phyloP scores from a whole-genome alignment of 2,888 invertebrate species.

The Sinodicranocentrus sp. region DNA sequence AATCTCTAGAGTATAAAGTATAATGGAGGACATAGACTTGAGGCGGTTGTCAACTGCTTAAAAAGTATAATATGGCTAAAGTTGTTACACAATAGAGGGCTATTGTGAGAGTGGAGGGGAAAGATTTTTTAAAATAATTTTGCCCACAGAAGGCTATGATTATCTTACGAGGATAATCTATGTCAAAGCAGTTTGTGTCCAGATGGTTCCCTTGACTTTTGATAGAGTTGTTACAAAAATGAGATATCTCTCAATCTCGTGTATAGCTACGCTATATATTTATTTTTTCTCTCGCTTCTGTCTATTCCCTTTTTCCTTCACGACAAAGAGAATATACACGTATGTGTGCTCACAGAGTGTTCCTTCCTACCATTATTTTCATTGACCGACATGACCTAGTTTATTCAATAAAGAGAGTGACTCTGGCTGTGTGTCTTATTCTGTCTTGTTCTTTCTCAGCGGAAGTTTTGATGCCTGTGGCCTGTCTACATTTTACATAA shows the following conservation, averaged over 20 bases:
- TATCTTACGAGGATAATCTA: constrained; percentile 61
- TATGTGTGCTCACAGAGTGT: constrained; percentile 1
- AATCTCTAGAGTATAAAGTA: constrained; percentile 44
- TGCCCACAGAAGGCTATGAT: constrained; percentile 44
- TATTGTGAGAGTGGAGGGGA: constrained; percentile 27
- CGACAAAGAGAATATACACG: neutral
- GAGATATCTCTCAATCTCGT: constrained; percentile 23
- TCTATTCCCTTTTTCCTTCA: neutral
- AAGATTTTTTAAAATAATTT: constrained; percentile 55
- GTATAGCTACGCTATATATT: too few species aligned
- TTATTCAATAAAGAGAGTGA: constrained; percentile 36
- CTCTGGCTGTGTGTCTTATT: neutral
- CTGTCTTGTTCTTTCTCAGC: neutral
- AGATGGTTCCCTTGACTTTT: constrained; percentile 67
- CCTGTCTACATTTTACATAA: constrained; percentile 23
- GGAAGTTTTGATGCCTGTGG: constrained; percentile 29
- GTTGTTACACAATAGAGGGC: constrained; percentile 61
- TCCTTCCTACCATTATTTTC: constrained; percentile 9
- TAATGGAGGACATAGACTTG: constrained; percentile 26
- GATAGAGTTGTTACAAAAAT: constrained; percentile 48
- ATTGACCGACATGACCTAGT: constrained; percentile 10
- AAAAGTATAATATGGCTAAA: constrained; percentile 63
- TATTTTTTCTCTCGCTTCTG: neutral
- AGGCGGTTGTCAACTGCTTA: constrained; percentile 64
- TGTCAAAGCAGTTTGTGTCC: constrained; percentile 62